Evolutionary conservation across 2,888 invertebrate genomes (phyloP).

Genomic region (Sphaeridia pumilis): DNA sequence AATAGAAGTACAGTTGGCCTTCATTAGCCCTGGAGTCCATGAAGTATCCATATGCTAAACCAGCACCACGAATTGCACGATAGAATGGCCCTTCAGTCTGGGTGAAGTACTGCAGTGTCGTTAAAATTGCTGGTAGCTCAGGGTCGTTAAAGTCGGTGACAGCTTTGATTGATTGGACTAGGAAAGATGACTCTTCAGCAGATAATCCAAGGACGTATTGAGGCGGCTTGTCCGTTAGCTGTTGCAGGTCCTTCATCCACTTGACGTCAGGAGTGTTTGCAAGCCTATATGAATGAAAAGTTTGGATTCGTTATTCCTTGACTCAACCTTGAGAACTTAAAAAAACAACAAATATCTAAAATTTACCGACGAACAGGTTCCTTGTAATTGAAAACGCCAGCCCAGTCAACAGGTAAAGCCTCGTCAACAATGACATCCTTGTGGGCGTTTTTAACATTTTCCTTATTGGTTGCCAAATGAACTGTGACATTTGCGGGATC

Average conservation of each 20-base stretch:
- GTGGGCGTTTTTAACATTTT: slow-evolving; percentile 42
- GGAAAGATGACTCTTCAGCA: slow-evolving; percentile 65
- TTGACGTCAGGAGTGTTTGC: slow-evolving; percentile 27
- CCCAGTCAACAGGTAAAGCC: slow-evolving; percentile 9
- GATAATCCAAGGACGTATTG: slow-evolving; percentile 62
- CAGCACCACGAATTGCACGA: slow-evolving; percentile 73
- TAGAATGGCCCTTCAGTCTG: slow-evolving; percentile 86
- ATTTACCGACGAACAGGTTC: slow-evolving; percentile 7
- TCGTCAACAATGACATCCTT: slow-evolving; percentile 5
- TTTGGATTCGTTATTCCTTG: not conserved
- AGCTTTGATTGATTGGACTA: slow-evolving; percentile 55
- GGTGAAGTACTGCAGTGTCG: slow-evolving; percentile 73
- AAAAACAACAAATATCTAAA: not conserved
- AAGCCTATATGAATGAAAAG: slow-evolving; percentile 12
- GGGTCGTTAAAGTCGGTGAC: slow-evolving; percentile 51
- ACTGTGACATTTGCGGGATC: slow-evolving; percentile 52
- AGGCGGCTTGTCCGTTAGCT: slow-evolving; percentile 18
- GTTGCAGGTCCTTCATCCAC: slow-evolving; percentile 23
- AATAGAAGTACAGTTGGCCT: slow-evolving; percentile 57
- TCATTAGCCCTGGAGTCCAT: slow-evolving; percentile 53
- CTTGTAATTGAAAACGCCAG: slow-evolving; percentile 1
- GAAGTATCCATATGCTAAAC: slow-evolving; percentile 68
- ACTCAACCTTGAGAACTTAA: not conserved
- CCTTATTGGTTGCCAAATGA: slow-evolving; percentile 61
- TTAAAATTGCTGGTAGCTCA: slow-evolving; percentile 59